These are phyloP conservation scores for Drymodes brunneopygia DNA, from an alignment of 2,113 vertebrate genomes.

Conservation along the genomic window DNA sequence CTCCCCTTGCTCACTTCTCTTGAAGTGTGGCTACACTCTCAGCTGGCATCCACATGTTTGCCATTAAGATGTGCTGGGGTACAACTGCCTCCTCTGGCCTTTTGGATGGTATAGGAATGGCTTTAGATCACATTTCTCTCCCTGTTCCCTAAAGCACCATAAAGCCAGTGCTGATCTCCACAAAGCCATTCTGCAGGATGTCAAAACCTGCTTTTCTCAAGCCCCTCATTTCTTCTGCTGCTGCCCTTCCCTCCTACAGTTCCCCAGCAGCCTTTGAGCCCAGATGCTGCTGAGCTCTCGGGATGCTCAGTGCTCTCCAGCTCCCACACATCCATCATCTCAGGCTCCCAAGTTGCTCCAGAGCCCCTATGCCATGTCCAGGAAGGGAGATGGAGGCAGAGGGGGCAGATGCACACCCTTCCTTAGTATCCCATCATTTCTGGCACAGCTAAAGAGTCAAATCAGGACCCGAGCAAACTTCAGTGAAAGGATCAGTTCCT, in stretches of 20 bases:
- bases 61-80: too few relatives aligned
- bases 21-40: too few relatives aligned
- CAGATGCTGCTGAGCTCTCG: neutral
- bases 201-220: neutral
- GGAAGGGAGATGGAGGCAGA: neutral
- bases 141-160: neutral
- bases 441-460: neutral
- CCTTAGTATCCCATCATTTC: neutral
- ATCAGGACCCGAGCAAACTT: neutral
- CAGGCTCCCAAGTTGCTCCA: neutral
- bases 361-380: too few relatives aligned
- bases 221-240: neutral
- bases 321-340: neutral
- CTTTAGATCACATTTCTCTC: neutral
- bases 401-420: rapidly evolving
- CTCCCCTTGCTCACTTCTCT: too few relatives aligned
- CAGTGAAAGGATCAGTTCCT: neutral
- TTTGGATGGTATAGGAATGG: neutral
- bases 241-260: neutral
- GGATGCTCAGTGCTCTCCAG: neutral
- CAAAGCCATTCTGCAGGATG: neutral
- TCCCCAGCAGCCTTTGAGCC: neutral
- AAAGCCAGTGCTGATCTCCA: neutral
- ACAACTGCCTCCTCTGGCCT: neutral
- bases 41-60: too few relatives aligned